Conservation (phyloP, 1,140 invertebrate genomes). For the Fragariocoptes setiger region DNA sequence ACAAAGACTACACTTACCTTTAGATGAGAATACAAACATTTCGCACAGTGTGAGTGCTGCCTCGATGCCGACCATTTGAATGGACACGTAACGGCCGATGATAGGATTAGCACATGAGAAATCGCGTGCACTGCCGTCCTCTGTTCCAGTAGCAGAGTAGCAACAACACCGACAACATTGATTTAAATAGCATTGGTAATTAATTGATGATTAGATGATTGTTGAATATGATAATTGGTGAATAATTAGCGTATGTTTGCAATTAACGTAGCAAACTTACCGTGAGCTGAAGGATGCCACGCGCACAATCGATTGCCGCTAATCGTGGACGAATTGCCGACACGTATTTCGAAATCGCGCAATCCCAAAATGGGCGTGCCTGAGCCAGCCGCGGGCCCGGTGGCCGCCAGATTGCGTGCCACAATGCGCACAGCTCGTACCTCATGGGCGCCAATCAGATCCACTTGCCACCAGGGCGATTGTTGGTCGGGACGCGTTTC, state of each 20-base stretch:
- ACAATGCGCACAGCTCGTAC: slow-evolving; percentile 50
- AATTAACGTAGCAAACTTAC: slow-evolving; percentile 23
- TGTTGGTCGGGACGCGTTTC: slow-evolving; percentile 45
- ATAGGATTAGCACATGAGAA: slow-evolving; percentile 50
- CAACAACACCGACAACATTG: no score
- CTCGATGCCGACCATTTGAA: slow-evolving; percentile 60
- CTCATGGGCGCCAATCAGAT: slow-evolving; percentile 43
- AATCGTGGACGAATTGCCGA: slow-evolving; percentile 51
- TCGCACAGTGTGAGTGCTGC: slow-evolving; percentile 58
- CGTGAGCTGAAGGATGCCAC: slow-evolving; percentile 66
- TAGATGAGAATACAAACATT: slow-evolving; percentile 60
- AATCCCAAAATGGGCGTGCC: no score
- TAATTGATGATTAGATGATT: no score
- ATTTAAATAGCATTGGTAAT: no score
- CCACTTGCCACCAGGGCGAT: slow-evolving; percentile 67
- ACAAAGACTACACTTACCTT: slow-evolving; percentile 25
- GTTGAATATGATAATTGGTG: no score
- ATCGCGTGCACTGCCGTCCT: slow-evolving; percentile 59
- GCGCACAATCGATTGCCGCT: slow-evolving; percentile 60
- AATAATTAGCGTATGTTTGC: no score
- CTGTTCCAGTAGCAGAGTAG: no score
- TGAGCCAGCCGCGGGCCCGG: slow-evolving; percentile 32
- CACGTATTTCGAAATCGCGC: slow-evolving; percentile 58
- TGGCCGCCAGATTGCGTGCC: slow-evolving; percentile 50
- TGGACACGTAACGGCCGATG: slow-evolving; percentile 48